Evolutionary conservation across 2,888 invertebrate species (phyloP).

Genomic region (Ferdinandea cuprea): DNA sequence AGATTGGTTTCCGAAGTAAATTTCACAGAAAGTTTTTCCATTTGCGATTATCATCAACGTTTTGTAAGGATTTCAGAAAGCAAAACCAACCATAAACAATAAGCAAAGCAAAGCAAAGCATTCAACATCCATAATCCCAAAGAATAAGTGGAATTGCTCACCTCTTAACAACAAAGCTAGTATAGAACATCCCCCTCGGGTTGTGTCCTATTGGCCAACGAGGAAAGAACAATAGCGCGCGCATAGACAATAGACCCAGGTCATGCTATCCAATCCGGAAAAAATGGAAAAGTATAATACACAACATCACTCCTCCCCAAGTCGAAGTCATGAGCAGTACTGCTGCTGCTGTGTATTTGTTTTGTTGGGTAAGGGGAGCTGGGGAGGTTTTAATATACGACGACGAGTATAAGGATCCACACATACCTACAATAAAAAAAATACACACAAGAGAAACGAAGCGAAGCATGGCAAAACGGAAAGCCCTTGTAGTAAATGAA

Average conservation of each 20-base stretch:
- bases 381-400: neutral
- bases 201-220: slow-evolving; percentile 64
- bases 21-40: too few relatives aligned
- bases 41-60: too few relatives aligned
- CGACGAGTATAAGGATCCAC: slow-evolving; percentile 1
- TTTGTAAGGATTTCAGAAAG: too few relatives aligned
- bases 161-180: neutral
- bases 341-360: slow-evolving; percentile 5
- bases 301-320: slow-evolving; percentile 61
- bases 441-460: slow-evolving; percentile 4
- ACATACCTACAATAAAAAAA: neutral
- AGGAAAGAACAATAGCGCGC: slow-evolving; percentile 65
- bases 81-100: slow-evolving; percentile 3
- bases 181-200: slow-evolving; percentile 49
- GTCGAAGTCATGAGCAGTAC: neutral
- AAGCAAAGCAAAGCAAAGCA: too few relatives aligned
- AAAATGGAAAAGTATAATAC: slow-evolving; percentile 37
- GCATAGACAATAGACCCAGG: slow-evolving; percentile 66
- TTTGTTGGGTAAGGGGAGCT: neutral
- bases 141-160: too few relatives aligned
- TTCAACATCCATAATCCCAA: neutral
- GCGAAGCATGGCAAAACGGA: slow-evolving; percentile 31
- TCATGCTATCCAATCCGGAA: slow-evolving; percentile 61
- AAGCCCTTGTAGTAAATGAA: slow-evolving; percentile 62
- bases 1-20: too few relatives aligned